Conservation (phyloP, 2,797 vertebrate species). For the Gymnoscopelus braueri region DNA sequence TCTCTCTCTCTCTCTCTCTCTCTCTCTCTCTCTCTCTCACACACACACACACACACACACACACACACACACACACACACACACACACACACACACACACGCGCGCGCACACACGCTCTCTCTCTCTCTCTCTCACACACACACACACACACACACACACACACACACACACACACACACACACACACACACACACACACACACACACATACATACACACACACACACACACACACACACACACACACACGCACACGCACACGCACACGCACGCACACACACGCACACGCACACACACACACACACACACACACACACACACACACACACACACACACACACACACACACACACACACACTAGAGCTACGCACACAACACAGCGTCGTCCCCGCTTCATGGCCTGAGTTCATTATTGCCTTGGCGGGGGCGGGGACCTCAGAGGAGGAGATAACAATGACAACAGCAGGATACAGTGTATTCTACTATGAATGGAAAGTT, state of each 20-base stretch:
- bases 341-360: not conserved
- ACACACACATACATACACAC: constrained; percentile 27
- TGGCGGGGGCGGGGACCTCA: constrained; percentile 70
- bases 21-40: too few species aligned
- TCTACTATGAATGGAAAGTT: constrained; percentile 48
- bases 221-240: constrained; percentile 16
- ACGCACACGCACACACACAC: constrained; percentile 20
- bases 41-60: constrained; percentile 23
- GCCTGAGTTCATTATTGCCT: constrained; percentile 69
- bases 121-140: too few species aligned
- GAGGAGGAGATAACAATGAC: constrained; percentile 73
- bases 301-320: constrained; percentile 2
- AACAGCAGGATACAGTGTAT: constrained; percentile 64
- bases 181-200: constrained; percentile 30
- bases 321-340: constrained; percentile 16
- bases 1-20: too few species aligned
- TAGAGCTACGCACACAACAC: constrained; percentile 24
- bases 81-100: not conserved
- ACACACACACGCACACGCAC: constrained; percentile 10
- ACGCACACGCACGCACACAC: constrained; percentile 13
- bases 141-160: not conserved
- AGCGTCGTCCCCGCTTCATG: constrained; percentile 57
- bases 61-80: constrained; percentile 17
- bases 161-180: constrained; percentile 32
- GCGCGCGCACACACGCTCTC: too few species aligned